Evolutionary conservation across 2,797 vertebrate species (phyloP).

Genomic region (Morus bassanus): DNA sequence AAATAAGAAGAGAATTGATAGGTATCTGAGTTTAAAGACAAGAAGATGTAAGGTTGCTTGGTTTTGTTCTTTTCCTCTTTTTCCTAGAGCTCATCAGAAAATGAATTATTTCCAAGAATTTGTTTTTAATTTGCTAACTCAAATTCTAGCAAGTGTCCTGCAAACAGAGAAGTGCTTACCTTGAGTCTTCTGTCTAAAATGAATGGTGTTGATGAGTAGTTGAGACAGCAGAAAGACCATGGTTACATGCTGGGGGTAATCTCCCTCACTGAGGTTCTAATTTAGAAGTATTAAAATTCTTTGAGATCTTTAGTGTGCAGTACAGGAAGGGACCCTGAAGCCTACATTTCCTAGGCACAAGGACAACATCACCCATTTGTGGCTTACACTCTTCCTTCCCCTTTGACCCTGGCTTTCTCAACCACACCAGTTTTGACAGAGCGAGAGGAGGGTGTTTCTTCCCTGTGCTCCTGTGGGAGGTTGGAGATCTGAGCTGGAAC

Average conservation of each 20-base stretch:
- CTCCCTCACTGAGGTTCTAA: background rate
- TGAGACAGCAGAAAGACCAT: background rate
- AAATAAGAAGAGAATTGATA: background rate
- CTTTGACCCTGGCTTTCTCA: background rate
- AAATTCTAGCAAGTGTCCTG: background rate
- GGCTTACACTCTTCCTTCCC: background rate
- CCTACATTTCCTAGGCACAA: background rate
- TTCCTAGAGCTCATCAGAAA: background rate
- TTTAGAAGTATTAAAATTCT: background rate
- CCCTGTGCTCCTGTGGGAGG: background rate
- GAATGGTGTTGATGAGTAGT: background rate
- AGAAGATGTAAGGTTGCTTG: background rate
- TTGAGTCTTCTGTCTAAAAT: background rate
- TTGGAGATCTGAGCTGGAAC: background rate
- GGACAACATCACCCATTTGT: background rate
- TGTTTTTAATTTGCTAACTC: background rate
- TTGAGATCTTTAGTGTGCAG: background rate
- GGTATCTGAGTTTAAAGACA: background rate
- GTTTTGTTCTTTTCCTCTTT: background rate
- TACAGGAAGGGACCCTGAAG: background rate
- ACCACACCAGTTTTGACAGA: background rate
- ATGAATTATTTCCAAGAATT: background rate
- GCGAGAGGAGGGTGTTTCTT: background rate
- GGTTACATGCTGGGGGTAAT: background rate
- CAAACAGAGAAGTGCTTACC: background rate